Evolutionary conservation across 2,888 invertebrate species (phyloP), one percentile per base, ranked within the genome.

Genomic region (Sinotaia quadrata): DNA sequence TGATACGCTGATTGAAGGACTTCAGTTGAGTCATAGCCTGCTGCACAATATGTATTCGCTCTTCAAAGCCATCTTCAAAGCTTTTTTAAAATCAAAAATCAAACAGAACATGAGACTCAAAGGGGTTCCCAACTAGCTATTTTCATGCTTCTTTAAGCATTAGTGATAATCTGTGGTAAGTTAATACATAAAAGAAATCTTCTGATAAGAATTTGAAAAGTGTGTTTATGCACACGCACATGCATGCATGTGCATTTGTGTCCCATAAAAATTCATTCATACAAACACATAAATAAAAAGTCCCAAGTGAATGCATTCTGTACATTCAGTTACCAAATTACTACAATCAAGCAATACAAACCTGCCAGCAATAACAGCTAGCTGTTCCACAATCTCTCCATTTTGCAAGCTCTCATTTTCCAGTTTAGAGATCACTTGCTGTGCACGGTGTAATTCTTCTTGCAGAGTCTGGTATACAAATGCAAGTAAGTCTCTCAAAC

Each of bases 1-100:
- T 81, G 51, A 85, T 76, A 34, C 85, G 76, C 71, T 85, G 84
- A 24, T 78, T 78, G 63, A 81, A 80, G 3, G 77, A 72, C 58
- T 78, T 81, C 44, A 85, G 69, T 37, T 74, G 75, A 4, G 70
- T 56, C 57, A 79, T 44, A 3, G 78, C 68, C 33, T 68, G 63
- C 31, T 68, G 69, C 41, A 73, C 21, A 10, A 51, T 34, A 24
- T 52, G 29, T 37, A 44, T 36, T 27, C 34, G n/a, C 12, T 56
- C 54, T 21, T 59, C 63, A 47, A 31, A 31, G 37, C 60, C 34
- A 18, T 31, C 29, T 24, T 67, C 44, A 29, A 24, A 54, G 18
- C 72, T 69, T 33, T 27, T 12, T 12, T n/a, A 1, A 21, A 2
- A 60, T 15, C 10, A 21, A 12, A 15, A 41, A 41, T 41, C 41